Percentiles rank a stretch among this genome's conserved stretches.
Conservation (phyloP, 2,797 vertebrate species). For the Eospalax fontanierii region DNA sequence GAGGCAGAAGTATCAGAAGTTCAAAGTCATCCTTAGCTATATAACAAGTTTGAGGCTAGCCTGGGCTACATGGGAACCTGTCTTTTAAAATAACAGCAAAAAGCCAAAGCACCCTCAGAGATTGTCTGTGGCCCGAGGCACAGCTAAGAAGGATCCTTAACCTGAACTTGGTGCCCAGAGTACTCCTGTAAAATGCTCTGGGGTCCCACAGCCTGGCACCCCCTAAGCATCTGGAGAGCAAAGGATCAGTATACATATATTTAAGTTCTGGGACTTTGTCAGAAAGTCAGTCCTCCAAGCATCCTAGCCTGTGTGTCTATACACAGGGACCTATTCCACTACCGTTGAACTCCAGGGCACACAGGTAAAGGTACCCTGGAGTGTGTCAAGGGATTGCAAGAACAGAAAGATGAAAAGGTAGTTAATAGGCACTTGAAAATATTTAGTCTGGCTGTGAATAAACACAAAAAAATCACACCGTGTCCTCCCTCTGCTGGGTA, state of each 20-base stretch:
- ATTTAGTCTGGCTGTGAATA: neutral
- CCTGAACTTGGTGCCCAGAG: neutral
- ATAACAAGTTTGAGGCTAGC: neutral
- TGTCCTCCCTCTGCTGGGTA: neutral
- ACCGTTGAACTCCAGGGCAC: neutral
- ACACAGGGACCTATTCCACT: neutral
- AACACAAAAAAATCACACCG: neutral
- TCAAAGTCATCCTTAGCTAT: neutral
- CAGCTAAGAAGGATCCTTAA: neutral
- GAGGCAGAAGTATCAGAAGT: neutral
- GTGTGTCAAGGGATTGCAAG: neutral
- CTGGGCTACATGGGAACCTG: neutral
- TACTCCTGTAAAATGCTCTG: neutral
- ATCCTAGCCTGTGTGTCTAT: neutral
- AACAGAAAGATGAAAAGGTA: neutral
- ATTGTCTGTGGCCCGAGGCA: neutral
- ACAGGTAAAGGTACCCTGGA: neutral
- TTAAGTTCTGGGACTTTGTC: neutral
- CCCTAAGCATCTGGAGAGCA: neutral
- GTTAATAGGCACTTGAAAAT: neutral
- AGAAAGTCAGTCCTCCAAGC: neutral
- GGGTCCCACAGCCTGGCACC: neutral
- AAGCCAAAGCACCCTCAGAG: neutral
- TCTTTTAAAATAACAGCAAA: neutral
- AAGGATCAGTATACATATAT: too few species aligned